Evolutionary conservation across 2,888 invertebrate species (phyloP).

Genomic region (Drosophila nr. perissopoda): DNA sequence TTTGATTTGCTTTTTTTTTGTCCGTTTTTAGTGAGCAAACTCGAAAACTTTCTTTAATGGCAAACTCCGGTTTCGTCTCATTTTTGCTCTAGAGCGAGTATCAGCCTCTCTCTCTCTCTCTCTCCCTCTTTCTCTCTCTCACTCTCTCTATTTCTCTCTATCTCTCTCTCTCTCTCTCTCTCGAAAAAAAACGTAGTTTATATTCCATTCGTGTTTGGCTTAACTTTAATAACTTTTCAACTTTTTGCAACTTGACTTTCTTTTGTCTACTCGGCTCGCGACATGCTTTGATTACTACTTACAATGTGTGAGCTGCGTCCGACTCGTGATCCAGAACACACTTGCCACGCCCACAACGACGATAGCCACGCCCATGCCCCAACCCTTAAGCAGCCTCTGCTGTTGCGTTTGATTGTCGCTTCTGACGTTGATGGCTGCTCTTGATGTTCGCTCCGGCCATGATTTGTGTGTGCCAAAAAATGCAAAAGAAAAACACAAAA

Average conservation of each 20-base stretch:
- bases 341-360: conserved; percentile 16
- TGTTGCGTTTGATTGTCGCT: conserved; percentile 63
- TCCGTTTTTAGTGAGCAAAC: conserved; percentile 13
- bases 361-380: background rate
- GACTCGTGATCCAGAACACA: conserved; percentile 14
- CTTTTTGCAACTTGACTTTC: conserved; percentile 62
- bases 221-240: conserved; percentile 79
- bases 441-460: conserved; percentile 46
- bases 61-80: background rate
- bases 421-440: conserved; percentile 68
- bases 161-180: background rate
- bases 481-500: background rate
- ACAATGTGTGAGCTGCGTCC: conserved; percentile 49
- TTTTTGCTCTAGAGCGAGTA: background rate
- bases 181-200: conserved; percentile 54
- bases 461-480: conserved; percentile 58
- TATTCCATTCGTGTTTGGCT: conserved; percentile 75
- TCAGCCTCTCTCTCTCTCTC: background rate
- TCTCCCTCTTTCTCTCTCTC: background rate
- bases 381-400: background rate
- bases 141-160: no score
- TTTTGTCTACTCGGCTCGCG: conserved; percentile 64
- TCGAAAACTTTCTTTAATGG: conserved; percentile 48
- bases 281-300: conserved; percentile 75
- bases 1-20: conserved; percentile 1